These are phyloP conservation scores for Danio choprae DNA, from an alignment of 2,797 vertebrate genomes.

Conservation along the genomic window DNA sequence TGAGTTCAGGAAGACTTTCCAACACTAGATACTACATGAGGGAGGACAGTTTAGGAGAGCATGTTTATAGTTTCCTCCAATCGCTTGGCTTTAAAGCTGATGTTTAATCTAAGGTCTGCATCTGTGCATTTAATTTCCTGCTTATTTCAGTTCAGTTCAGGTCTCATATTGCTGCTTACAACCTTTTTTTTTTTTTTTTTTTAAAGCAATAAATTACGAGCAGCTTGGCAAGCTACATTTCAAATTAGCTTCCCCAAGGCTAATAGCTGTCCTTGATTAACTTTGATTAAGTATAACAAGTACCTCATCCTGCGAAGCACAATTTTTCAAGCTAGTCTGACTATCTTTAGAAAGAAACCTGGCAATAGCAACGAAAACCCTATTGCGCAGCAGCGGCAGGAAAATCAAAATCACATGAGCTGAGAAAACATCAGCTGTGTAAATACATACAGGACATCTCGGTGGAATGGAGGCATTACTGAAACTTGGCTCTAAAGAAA, in stretches of 20 bases:
- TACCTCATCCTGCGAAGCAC: constrained; percentile 23
- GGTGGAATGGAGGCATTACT: not conserved
- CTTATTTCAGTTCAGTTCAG: not conserved
- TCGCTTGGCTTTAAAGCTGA: not conserved
- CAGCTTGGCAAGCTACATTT: constrained; percentile 5
- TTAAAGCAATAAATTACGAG: constrained; percentile 18
- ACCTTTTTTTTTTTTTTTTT: not conserved
- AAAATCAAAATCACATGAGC: constrained; percentile 46
- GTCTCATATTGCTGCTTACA: not conserved
- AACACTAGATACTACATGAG: not conserved
- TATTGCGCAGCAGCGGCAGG: constrained; percentile 34
- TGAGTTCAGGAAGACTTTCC: not conserved
- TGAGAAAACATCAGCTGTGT: constrained; percentile 59
- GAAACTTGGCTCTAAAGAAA: constrained; percentile 41
- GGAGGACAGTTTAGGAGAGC: not conserved
- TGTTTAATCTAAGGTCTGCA: constrained; percentile 3
- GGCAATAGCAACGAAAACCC: constrained; percentile 35
- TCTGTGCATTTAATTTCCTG: constrained; percentile 10
- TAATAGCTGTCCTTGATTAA: constrained; percentile 25
- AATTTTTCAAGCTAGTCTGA: constrained; percentile 18
- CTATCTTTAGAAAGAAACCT: constrained; percentile 42
- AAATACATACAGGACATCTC: constrained; percentile 51
- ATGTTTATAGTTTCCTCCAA: not conserved
- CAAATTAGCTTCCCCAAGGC: constrained; percentile 8
- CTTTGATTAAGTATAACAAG: constrained; percentile 18